Evolutionary conservation across 2,888 invertebrate genomes (phyloP).

Genomic region (Timandra comae): DNA sequence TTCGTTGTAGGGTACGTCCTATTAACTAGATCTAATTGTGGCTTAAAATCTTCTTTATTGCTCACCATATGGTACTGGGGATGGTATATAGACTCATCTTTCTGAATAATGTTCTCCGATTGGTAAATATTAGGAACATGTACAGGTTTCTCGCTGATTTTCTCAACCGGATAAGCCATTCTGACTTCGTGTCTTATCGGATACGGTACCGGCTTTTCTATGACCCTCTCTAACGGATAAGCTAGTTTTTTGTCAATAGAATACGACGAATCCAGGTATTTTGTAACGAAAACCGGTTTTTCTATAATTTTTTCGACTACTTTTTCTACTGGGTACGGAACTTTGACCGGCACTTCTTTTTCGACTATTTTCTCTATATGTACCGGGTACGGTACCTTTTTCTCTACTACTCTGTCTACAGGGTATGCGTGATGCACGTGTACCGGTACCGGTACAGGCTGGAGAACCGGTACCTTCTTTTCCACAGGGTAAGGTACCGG

Average conservation of each 20-base stretch:
- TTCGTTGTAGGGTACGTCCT: too few relatives aligned
- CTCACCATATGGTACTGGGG: too few relatives aligned
- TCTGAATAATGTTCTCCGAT: too few relatives aligned
- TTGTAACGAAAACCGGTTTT: slow-evolving; percentile 20
- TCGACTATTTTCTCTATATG: slow-evolving; percentile 65
- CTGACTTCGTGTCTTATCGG: slow-evolving; percentile 74
- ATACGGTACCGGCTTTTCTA: slow-evolving; percentile 73
- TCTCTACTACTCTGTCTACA: slow-evolving; percentile 72
- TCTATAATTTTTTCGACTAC: slow-evolving; percentile 68
- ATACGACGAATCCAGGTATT: slow-evolving; percentile 42
- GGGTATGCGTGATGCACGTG: slow-evolving; percentile 62
- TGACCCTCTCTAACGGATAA: slow-evolving; percentile 65
- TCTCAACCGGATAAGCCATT: slow-evolving; percentile 63
- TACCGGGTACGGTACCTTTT: slow-evolving; percentile 62
- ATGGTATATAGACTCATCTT: too few relatives aligned
- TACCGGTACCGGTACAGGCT: slow-evolving; percentile 53
- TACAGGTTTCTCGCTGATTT: slow-evolving; percentile 61
- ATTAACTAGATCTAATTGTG: too few relatives aligned
- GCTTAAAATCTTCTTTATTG: too few relatives aligned
- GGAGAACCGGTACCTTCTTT: slow-evolving; percentile 59
- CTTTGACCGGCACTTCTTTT: slow-evolving; percentile 56
- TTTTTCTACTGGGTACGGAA: slow-evolving; percentile 70
- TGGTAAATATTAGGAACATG: slow-evolving; percentile 29
- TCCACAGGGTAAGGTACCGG: slow-evolving; percentile 72
- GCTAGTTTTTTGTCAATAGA: slow-evolving; percentile 60